Conservation (phyloP, 2,797 vertebrate species). For the Intellagama lesueurii region DNA sequence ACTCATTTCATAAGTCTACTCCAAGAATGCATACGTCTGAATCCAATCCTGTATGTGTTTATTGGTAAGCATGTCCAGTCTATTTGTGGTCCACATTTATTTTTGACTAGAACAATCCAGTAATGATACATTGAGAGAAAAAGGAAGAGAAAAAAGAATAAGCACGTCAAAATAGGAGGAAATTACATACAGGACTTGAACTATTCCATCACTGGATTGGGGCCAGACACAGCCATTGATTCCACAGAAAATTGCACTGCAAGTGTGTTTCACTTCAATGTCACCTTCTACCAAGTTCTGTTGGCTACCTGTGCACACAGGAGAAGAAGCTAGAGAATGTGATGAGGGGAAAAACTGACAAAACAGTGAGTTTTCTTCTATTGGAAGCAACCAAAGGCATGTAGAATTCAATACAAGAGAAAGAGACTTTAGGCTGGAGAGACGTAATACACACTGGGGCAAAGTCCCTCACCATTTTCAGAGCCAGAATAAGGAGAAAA, state of each 20-base stretch:
- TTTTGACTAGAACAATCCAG: not conserved
- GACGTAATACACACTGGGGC: not conserved
- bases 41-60: not conserved
- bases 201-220: not conserved
- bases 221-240: not conserved
- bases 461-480: not conserved
- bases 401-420: not conserved
- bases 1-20: not conserved
- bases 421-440: not conserved
- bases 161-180: not conserved
- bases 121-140: not conserved
- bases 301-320: not conserved
- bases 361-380: not conserved
- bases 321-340: not conserved
- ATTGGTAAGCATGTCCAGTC: not conserved
- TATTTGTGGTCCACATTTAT: not conserved
- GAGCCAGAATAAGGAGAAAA: not conserved
- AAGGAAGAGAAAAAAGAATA: not conserved
- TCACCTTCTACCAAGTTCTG: slow-evolving; percentile 1
- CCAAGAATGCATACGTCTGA: not conserved
- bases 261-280: not conserved
- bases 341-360: not conserved
- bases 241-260: not conserved
- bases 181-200: not conserved
- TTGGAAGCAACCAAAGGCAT: not conserved